Conservation (phyloP, 2,888 invertebrate species). For the Antheraea assamensis region DNA sequence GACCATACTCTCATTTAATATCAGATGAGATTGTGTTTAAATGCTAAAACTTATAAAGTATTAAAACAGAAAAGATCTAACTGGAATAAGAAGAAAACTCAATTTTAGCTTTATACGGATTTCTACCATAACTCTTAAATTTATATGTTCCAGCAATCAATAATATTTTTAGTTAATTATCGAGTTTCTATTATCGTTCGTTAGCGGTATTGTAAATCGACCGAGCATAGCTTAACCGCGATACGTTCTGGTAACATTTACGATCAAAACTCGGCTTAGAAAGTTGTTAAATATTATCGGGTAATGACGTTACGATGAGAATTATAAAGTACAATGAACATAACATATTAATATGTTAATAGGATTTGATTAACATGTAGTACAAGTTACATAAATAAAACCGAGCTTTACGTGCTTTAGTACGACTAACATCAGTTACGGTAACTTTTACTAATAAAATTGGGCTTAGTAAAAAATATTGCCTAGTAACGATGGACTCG, state of each 20-base stretch:
- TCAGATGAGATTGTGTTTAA: no score
- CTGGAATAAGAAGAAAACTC: not conserved
- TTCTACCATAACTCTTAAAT: not conserved
- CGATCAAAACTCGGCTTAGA: slow-evolving; percentile 10
- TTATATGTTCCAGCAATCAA: not conserved
- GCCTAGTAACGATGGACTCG: not conserved
- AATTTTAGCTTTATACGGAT: not conserved
- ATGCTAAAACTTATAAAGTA: no score
- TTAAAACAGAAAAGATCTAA: not conserved
- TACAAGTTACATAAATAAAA: not conserved
- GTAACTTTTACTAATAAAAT: slow-evolving; percentile 7
- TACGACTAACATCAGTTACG: not conserved
- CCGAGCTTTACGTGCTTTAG: not conserved
- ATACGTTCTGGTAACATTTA: slow-evolving; percentile 9
- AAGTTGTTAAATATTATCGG: slow-evolving; percentile 4
- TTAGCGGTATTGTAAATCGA: slow-evolving; percentile 5
- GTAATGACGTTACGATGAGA: slow-evolving; percentile 1
- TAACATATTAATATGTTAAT: not conserved
- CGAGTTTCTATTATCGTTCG: not conserved
- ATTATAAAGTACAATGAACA: slow-evolving; percentile 5
- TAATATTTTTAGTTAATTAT: not conserved
- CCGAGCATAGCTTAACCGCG: slow-evolving; percentile 1
- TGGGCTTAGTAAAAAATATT: not conserved
- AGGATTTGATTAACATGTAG: not conserved
- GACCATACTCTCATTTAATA: no score